Conservation (phyloP, 1,140 invertebrate species). For the Armadillidium nasatum region DNA sequence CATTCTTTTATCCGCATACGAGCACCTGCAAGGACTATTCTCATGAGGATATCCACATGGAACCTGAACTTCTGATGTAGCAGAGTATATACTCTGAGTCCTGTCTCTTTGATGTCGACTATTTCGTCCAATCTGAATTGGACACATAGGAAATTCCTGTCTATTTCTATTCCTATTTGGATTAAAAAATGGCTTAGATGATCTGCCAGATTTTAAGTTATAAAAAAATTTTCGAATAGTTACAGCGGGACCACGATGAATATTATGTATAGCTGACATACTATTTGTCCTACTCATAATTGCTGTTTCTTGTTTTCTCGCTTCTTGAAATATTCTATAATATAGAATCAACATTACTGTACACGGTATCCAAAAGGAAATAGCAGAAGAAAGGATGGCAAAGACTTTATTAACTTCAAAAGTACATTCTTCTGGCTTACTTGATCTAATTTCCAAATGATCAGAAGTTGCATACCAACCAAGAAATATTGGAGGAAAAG, state of each 20-base stretch:
- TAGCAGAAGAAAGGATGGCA: conserved; percentile 80
- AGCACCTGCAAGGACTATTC: neutral
- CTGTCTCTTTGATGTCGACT: neutral
- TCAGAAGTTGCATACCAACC: conserved; percentile 82
- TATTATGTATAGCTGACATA: conserved; percentile 9
- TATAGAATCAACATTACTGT: conserved; percentile 92
- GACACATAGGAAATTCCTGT: neutral
- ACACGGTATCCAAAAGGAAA: conserved; percentile 92
- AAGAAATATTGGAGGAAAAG: conserved; percentile 87
- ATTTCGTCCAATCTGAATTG: neutral
- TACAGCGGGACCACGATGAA: neutral
- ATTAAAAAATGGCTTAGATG: neutral
- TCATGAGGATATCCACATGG: neutral
- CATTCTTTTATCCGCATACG: neutral
- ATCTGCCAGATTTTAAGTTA: neutral
- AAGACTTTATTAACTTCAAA: conserved; percentile 86
- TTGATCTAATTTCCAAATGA: conserved; percentile 58
- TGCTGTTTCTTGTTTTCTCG: conserved; percentile 75
- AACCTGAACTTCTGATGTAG: neutral
- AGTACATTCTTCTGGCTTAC: conserved; percentile 60
- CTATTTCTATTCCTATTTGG: neutral
- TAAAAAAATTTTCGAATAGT: neutral
- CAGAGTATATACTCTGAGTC: neutral
- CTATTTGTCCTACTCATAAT: conserved; percentile 31
- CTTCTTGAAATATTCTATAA: conserved; percentile 84